phyloP scores from a whole-genome alignment of 1,140 invertebrate genomes.

The Notospermus geniculatus region DNA sequence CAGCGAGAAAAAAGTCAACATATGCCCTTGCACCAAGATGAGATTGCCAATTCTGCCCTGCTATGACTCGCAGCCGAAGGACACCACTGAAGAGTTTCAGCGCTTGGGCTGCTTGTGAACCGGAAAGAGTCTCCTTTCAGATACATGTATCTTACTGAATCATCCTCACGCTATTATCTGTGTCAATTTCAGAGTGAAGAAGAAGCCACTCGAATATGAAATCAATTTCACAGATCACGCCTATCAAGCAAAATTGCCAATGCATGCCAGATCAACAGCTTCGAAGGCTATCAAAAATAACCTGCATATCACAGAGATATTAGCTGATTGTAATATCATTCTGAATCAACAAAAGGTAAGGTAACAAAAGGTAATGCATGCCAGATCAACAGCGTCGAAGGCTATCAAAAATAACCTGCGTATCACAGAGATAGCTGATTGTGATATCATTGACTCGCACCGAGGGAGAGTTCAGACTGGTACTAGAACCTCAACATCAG shows the following conservation, averaged over 20 bases:
- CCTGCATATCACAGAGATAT: slow-evolving; percentile 47
- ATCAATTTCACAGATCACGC: slow-evolving; percentile 49
- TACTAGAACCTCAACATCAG: no score
- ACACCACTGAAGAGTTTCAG: no score
- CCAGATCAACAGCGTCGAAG: slow-evolving; percentile 15
- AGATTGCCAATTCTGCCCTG: no score
- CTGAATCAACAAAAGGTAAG: slow-evolving; percentile 47
- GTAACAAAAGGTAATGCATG: neutral
- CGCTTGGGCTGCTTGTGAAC: no score
- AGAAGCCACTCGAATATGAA: slow-evolving; percentile 31
- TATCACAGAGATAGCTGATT: slow-evolving; percentile 48
- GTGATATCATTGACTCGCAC: slow-evolving; percentile 47
- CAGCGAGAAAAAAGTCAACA: no score
- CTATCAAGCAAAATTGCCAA: slow-evolving; percentile 50
- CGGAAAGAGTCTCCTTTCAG: no score
- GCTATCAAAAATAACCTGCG: slow-evolving; percentile 54
- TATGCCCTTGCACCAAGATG: no score
- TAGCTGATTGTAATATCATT: slow-evolving; percentile 46
- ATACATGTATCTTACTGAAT: no score
- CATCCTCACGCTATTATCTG: no score
- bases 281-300: slow-evolving; percentile 54
- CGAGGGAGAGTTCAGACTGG: no score
- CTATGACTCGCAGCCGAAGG: no score
- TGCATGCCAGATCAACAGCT: slow-evolving; percentile 53
- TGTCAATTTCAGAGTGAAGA: slow-evolving; percentile 33